Conservation (phyloP, 1,140 invertebrate genomes). For the Stegodyphus dumicola region DNA sequence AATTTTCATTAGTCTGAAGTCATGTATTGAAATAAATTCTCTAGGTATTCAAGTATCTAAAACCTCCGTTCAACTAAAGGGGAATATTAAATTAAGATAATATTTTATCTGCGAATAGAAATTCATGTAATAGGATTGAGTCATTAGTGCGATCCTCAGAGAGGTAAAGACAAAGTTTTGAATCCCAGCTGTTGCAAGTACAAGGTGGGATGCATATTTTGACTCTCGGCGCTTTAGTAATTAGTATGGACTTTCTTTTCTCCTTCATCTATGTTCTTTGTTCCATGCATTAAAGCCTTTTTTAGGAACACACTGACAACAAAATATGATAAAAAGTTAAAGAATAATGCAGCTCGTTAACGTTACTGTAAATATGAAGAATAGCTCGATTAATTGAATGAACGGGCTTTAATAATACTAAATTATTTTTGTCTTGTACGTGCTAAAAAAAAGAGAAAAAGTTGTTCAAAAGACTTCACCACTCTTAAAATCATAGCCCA, state of each 20-base stretch:
- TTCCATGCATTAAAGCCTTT: conserved; percentile 14
- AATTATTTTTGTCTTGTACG: conserved; percentile 6
- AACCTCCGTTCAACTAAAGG: no score
- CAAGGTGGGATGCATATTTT: conserved; percentile 3
- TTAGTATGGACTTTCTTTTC: conserved; percentile 15
- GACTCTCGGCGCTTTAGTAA: conserved; percentile 23
- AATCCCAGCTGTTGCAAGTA: conserved; percentile 12
- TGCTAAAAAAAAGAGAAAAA: no score
- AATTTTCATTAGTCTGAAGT: no score
- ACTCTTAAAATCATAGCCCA: conserved; percentile 5
- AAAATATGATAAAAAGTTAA: conserved; percentile 6
- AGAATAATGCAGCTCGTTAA: conserved; percentile 25
- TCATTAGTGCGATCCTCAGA: conserved; percentile 7
- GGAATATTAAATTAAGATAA: no score
- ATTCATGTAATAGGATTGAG: background rate
- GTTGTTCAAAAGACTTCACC: background rate
- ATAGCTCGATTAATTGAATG: background rate
- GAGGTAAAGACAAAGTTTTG: conserved; percentile 1
- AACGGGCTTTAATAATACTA: conserved; percentile 11
- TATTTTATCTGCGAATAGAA: no score
- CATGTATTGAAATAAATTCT: no score
- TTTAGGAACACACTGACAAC: conserved; percentile 4
- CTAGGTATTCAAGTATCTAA: background rate
- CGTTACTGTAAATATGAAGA: background rate
- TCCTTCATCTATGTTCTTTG: background rate